Evolutionary conservation across 2,113 vertebrate genomes (phyloP).

Genomic region (Pollachius pollachius): DNA sequence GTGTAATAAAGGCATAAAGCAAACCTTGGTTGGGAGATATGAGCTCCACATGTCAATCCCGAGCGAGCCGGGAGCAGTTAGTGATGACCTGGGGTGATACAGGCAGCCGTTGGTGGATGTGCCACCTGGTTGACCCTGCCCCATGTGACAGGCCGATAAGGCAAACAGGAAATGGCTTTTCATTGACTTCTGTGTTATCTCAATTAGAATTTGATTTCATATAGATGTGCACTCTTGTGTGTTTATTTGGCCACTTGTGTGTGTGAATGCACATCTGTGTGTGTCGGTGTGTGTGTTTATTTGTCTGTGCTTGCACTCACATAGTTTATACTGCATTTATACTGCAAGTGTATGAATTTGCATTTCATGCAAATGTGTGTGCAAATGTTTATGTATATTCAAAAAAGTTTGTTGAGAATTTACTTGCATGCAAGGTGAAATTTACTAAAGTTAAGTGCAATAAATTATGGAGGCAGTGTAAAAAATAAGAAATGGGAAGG

Average conservation of each 20-base stretch:
- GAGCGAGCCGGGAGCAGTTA: constrained; percentile 37
- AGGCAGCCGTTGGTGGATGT: constrained; percentile 37
- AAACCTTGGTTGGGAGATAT: constrained; percentile 47
- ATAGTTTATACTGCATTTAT: neutral
- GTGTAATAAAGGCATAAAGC: constrained; percentile 55
- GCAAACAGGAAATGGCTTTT: constrained; percentile 68
- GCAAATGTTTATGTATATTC: neutral
- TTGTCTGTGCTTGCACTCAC: neutral
- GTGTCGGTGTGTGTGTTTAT: neutral
- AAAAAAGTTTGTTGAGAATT: neutral
- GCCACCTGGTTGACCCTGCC: constrained; percentile 58
- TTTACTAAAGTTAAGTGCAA: too few species aligned
- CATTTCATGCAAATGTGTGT: neutral
- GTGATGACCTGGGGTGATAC: constrained; percentile 61
- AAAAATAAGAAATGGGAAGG: too few species aligned
- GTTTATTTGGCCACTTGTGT: neutral
- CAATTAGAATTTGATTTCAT: constrained; percentile 58
- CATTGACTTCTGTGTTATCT: constrained; percentile 50
- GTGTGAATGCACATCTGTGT: constrained; percentile 1
- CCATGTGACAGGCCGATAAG: constrained; percentile 58
- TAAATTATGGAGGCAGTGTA: too few species aligned
- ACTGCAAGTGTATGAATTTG: neutral
- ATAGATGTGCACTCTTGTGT: constrained; percentile 10
- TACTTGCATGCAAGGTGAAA: too few species aligned
- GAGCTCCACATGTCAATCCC: constrained; percentile 32